Evolutionary conservation across 2,888 invertebrate species (phyloP), one percentile per base, ranked within the genome.

Genomic region (Malthinus flaveolus): DNA sequence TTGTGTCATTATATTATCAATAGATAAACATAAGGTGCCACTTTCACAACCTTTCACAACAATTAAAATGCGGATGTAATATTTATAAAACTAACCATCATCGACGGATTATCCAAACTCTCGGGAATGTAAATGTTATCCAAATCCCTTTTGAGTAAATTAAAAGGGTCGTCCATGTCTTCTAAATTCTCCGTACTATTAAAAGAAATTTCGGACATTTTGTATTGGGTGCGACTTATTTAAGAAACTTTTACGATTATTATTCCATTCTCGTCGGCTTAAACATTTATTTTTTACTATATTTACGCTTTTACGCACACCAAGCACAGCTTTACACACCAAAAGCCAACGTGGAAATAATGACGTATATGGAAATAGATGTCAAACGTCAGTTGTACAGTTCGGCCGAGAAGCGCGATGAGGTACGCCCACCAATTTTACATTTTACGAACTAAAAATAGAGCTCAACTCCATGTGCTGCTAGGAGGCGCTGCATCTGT

Each of bases 301-400:
- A 12, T 34, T 49, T 49, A 42, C 37, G 33, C 33, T 42, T 42
- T 51, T n/a, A 3, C 33, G 32, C 37, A 42, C 32, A 39, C 33
- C 32, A 33, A 51, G 9, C 33, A 39, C 42, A 13, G 23, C n/a
- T 34, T 15, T 32, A 9, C 50, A 42, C 2, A 42, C 36, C 47
- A 79, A 23, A 23, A 82, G 85, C 85, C 85, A 84, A 83, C 85
- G 86, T 86, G 86, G 85, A 85, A 84, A 74, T 81, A 82, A 80
- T 83, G 82, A 84, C 86, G 85, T 85, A 85, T 85, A 33, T 33
- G 31, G 12, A 32, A 46, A 48, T 7, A 9, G 23, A 23, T 23
- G 23, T 23, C 23, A 23, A 23, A 23, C 23, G 23, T 23, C 23
- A 23, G 5, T 23, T 23, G 5, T 5, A 5, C 23, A 23, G n/a